Evolutionary conservation across 2,888 invertebrate genomes (phyloP), one percentile per base, ranked within the genome.

Genomic region (Meta bourneti): DNA sequence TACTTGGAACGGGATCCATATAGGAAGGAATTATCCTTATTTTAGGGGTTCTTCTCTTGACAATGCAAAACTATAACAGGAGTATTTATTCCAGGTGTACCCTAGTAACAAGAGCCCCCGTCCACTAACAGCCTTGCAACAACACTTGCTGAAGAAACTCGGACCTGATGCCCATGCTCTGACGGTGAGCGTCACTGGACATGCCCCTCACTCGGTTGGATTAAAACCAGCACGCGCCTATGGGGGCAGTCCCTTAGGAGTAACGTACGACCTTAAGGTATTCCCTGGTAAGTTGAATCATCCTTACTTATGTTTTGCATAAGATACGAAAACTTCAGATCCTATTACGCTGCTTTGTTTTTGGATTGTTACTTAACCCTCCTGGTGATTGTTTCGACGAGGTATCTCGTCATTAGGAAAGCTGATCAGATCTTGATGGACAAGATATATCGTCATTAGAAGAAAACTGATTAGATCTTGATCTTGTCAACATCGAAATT

Each of bases 171-270:
- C 98, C 0, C 97, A 97, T 94, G 94, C 94, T 91, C 94, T 93
- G 93, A 94, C 92, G 86, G 96, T 98, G 96, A 97, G 97, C 94
- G 96, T 98, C 93, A 97, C 97, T 1, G 97, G 97, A 69, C 95
- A 98, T 93, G 97, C 98, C 83, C 98, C 98, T n/a, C 98, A 98
- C 34, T 98, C 98, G 94, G 98, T 98, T 75, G 97, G 98, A 94
- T 95, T 98, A 93, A 97, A 98, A 34, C 98, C 98, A 0, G 98
- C 98, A 4, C 98, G 98, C 95, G 97, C 98, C 94, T 98, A 98
- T 95, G 97, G 97, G 93, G 98, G 98, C 0, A 97, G 98, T 0
- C 98, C 98, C 0, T 98, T 98, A 83, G 98, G 98, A 11, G 98
- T 98, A 81, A 98, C 98, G 89, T 98, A 98, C 94, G 98, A 98